Evolutionary conservation across 2,797 vertebrate species (phyloP).

Genomic region (Synanceia verrucosa): DNA sequence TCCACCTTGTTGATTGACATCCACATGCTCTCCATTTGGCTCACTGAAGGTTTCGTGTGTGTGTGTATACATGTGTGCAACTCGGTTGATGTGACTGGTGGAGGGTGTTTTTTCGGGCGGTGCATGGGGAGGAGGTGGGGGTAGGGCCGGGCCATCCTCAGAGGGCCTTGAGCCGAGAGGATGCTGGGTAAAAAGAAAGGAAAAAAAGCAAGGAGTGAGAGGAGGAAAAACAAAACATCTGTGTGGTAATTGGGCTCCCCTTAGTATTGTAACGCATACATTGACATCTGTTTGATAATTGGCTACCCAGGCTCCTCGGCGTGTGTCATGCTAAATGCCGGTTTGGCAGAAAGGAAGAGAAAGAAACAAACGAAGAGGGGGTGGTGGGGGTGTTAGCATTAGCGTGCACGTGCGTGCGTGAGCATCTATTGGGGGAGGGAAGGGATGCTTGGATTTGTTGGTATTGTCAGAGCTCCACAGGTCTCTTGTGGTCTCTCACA

Average conservation of each 20-base stretch:
- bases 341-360: slow-evolving; percentile 66
- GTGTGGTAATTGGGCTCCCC: slow-evolving; percentile 84
- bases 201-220: slow-evolving; percentile 38
- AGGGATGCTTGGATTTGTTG: slow-evolving; percentile 54
- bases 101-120: slow-evolving; percentile 21
- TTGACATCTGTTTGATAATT: slow-evolving; percentile 87
- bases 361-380: slow-evolving; percentile 49
- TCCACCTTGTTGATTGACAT: slow-evolving; percentile 76
- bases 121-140: background rate
- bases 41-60: slow-evolving; percentile 39
- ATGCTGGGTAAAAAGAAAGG: slow-evolving; percentile 62
- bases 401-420: background rate
- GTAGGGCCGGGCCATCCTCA: slow-evolving; percentile 61
- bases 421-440: slow-evolving; percentile 27
- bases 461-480: slow-evolving; percentile 69
- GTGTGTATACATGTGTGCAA: background rate
- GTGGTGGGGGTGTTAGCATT: background rate
- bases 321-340: slow-evolving; percentile 80
- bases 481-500: slow-evolving; percentile 58
- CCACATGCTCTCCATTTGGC: slow-evolving; percentile 70
- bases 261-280: slow-evolving; percentile 84
- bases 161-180: slow-evolving; percentile 68
- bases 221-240: slow-evolving; percentile 81
- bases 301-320: slow-evolving; percentile 78
- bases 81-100: slow-evolving; percentile 26